phyloP scores from a whole-genome alignment of 2,888 invertebrate genomes.

The Phalera bucephala region DNA sequence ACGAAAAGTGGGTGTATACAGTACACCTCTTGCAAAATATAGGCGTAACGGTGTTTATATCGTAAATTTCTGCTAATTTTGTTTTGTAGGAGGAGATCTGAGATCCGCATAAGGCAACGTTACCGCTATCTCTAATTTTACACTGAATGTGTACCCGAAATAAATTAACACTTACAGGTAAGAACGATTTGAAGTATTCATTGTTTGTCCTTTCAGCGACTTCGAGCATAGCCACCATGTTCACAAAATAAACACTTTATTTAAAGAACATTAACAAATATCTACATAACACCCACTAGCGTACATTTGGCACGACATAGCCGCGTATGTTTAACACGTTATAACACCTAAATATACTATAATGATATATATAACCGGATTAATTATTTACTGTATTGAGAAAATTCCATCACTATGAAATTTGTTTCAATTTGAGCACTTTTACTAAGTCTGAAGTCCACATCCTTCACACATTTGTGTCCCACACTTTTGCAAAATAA shows the following conservation, averaged over 20 bases:
- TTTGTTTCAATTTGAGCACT: slow-evolving; percentile 21
- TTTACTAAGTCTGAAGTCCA: neutral
- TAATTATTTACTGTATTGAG: slow-evolving; percentile 24
- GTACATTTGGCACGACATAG: slow-evolving; percentile 44
- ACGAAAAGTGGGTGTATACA: too few relatives aligned
- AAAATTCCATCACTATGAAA: slow-evolving; percentile 9
- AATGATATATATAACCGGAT: slow-evolving; percentile 11
- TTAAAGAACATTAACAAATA: slow-evolving; percentile 51
- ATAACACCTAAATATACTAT: slow-evolving; percentile 9
- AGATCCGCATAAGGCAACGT: too few relatives aligned
- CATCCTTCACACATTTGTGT: too few relatives aligned
- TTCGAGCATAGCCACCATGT: slow-evolving; percentile 63
- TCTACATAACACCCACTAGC: slow-evolving; percentile 48
- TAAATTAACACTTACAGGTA: slow-evolving; percentile 69
- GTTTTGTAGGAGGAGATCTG: too few relatives aligned
- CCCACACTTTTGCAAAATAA: too few relatives aligned
- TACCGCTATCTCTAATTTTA: too few relatives aligned
- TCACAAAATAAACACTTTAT: slow-evolving; percentile 47
- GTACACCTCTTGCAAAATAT: too few relatives aligned
- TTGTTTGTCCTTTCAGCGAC: slow-evolving; percentile 59
- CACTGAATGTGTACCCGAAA: too few relatives aligned
- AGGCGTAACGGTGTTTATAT: too few relatives aligned
- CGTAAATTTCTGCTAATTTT: too few relatives aligned
- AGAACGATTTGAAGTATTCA: slow-evolving; percentile 68
- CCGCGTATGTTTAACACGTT: slow-evolving; percentile 29